These are phyloP conservation scores for Myotis davidii DNA, from an alignment of 2,113 vertebrate species.

Conservation along the genomic window DNA sequence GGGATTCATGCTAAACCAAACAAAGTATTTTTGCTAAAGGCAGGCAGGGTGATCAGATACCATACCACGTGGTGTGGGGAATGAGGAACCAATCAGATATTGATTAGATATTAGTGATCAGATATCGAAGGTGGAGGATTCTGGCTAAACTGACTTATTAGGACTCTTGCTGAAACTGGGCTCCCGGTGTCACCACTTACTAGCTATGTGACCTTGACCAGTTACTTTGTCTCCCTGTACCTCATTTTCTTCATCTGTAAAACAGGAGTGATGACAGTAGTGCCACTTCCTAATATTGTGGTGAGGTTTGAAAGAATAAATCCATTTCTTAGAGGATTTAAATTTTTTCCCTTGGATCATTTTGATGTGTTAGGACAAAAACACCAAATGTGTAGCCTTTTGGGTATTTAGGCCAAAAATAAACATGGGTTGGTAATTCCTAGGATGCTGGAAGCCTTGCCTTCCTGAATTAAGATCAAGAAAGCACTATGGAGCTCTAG, in stretches of 20 bases:
- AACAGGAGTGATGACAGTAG: not conserved
- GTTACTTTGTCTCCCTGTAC: not conserved
- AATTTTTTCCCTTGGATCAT: not conserved
- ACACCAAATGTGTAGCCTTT: not conserved
- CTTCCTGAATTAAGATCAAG: not conserved
- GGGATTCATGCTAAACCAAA: not conserved
- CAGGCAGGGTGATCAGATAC: not conserved
- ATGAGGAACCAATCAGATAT: not conserved
- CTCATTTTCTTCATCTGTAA: not conserved
- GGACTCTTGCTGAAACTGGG: not conserved
- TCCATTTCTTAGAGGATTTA: conserved; percentile 6
- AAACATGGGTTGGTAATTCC: not conserved
- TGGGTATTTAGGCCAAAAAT: not conserved
- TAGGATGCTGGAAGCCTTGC: not conserved
- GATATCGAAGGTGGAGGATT: not conserved
- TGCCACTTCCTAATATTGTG: not conserved
- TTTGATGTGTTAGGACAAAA: conserved; percentile 29
- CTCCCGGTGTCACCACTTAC: not conserved
- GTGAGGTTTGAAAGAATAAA: conserved; percentile 21
- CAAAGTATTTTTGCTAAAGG: not conserved
- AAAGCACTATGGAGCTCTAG: not conserved
- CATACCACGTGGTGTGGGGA: not conserved
- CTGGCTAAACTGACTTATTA: not conserved
- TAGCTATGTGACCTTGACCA: not conserved
- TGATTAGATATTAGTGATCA: not conserved